Conservation (phyloP, 2,888 invertebrate species). For the Caradrina kadenii region DNA sequence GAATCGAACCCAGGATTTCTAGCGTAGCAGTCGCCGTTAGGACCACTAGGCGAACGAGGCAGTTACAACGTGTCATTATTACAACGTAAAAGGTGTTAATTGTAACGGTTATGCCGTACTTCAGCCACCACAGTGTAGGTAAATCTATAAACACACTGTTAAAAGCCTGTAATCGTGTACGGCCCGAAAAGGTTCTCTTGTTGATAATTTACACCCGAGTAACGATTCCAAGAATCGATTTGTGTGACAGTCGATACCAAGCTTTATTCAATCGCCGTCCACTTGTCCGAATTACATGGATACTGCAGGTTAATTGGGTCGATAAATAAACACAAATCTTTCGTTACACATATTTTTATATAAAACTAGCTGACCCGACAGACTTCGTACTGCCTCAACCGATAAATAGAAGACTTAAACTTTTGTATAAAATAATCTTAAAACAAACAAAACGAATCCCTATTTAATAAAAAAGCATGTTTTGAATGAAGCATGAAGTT, state of each 20-base stretch:
- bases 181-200: slow-evolving; percentile 46
- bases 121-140: slow-evolving; percentile 46
- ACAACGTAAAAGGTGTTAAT: slow-evolving; percentile 53
- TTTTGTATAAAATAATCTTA: too few species aligned
- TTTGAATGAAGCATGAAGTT: too few species aligned
- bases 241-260: slow-evolving; percentile 21
- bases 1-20: too few species aligned
- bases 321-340: slow-evolving; percentile 1
- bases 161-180: slow-evolving; percentile 54
- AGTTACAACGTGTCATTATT: slow-evolving; percentile 57
- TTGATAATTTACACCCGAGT: slow-evolving; percentile 45
- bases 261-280: slow-evolving; percentile 14
- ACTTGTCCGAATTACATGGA: slow-evolving; percentile 5
- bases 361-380: too few species aligned
- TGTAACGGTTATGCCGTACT: slow-evolving; percentile 59
- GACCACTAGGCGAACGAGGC: too few species aligned
- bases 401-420: too few species aligned
- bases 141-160: slow-evolving; percentile 62
- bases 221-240: slow-evolving; percentile 22
- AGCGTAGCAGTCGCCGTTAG: too few species aligned
- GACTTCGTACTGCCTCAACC: too few species aligned
- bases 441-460: too few species aligned
- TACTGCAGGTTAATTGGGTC: neutral
- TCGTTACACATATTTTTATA: neutral
- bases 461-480: too few species aligned